Evolutionary conservation across 2,797 vertebrate species (phyloP).

Genomic region (Fundulus diaphanus): DNA sequence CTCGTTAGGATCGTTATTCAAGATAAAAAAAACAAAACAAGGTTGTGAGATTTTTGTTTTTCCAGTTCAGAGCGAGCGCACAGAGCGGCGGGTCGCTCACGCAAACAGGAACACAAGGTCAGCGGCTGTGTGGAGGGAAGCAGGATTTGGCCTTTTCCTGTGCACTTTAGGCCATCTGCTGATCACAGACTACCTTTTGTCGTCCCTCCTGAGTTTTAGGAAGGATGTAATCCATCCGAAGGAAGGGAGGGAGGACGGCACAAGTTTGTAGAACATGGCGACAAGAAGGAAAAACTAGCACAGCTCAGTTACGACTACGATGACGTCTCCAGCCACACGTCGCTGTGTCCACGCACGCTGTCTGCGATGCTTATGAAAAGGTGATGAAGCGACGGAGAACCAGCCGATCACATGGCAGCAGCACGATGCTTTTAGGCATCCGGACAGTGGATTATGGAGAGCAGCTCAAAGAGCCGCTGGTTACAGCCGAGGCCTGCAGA

Average conservation of each 20-base stretch:
- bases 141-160: constrained; percentile 47
- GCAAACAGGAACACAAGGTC: constrained; percentile 41
- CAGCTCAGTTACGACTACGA: no score
- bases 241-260: constrained; percentile 10
- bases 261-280: neutral
- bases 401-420: no score
- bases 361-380: no score
- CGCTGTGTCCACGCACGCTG: neutral
- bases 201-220: constrained; percentile 24
- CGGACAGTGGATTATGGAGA: no score
- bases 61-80: constrained; percentile 26
- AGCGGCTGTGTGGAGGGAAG: constrained; percentile 14
- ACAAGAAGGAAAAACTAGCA: no score
- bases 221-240: constrained; percentile 52
- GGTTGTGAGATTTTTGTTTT: neutral
- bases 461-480: no score
- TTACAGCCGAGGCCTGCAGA: no score
- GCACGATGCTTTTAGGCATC: no score
- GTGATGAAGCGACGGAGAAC: no score
- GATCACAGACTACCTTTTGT: constrained; percentile 19
- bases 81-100: constrained; percentile 27
- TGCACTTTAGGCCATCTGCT: constrained; percentile 31
- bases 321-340: neutral
- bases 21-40: neutral
- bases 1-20: neutral